These are phyloP conservation scores for Cantharis rufa DNA, from an alignment of 2,888 invertebrate genomes.

Conservation along the genomic window DNA sequence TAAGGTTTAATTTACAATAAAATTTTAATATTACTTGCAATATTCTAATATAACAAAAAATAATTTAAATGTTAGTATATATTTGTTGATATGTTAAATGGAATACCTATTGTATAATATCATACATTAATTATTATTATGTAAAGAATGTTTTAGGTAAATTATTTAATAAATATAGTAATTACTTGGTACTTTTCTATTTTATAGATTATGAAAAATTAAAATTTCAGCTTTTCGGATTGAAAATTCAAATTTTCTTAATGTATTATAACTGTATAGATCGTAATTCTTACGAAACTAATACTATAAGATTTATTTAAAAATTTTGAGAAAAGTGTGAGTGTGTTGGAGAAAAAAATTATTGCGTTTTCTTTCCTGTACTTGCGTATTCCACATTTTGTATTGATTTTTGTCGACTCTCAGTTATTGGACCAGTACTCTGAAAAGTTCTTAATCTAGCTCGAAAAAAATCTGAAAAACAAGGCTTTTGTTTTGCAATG, in stretches of 20 bases:
- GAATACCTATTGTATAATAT: neutral
- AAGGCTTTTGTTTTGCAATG: neutral
- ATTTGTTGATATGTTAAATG: neutral
- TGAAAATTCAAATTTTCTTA: neutral
- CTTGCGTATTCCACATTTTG: constrained; percentile 1
- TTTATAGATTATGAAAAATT: neutral
- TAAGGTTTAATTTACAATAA: neutral
- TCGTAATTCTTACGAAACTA: neutral
- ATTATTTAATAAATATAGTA: neutral
- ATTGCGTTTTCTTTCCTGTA: neutral
- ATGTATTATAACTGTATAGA: neutral
- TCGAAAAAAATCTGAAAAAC: neutral
- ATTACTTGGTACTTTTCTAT: neutral
- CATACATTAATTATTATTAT: neutral
- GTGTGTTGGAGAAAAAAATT: neutral
- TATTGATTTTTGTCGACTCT: constrained; percentile 6
- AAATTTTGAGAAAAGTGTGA: neutral
- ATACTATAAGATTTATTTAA: neutral
- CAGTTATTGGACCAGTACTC: constrained; percentile 1
- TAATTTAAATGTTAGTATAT: neutral
- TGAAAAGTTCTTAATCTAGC: neutral
- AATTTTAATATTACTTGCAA: neutral
- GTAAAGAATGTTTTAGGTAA: neutral
- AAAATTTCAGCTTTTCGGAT: neutral
- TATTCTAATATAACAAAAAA: neutral